Base-by-base conservation (phyloP, 1,140 invertebrate genomes). In the Planococcus citri region DNA sequence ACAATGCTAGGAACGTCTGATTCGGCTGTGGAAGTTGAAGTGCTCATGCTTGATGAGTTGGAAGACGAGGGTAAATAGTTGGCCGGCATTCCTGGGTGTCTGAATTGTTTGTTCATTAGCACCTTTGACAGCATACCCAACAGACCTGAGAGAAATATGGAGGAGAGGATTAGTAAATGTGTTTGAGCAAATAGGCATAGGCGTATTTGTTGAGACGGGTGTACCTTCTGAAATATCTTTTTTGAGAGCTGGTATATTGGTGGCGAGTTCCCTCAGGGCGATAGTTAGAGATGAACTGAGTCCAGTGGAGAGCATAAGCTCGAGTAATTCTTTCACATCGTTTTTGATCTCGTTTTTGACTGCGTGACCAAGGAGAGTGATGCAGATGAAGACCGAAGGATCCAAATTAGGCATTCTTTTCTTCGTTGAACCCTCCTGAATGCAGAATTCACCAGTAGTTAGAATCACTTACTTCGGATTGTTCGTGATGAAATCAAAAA, bases 271-370 rank as follows among this genome's bases (percentile, higher is more conserved):
- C 70, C 92, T 83, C 17, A 98, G 80, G 33, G 92, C 94, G 9
- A 92, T 89, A 0, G 94, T 97, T 25, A 98, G 80, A 0, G 94
- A 88, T 21, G 91, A 88, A 75, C 91, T 95, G 3, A 97, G 79
- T 1, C 93, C 94, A 10, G 92, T 95, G 4, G 89, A 86, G 75
- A 97, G 85, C 91, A 98, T 95, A 14, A 90, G 86, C 74, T 96
- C 93, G 12, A 98, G 78, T 12, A 98, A 80, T 61, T 94, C 91
- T 70, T 83, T 84, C 0, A 98, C 87, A 75, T 97, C 92, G 71
- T 75, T 74, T 71, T 77, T 76, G 72, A 92, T 89, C 12, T 83
- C 80, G 38, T 86, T 84, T 72, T 88, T 87, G 0, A 95, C 87
- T 10, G 95, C 92, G 77, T 91, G 87, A 0, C 90, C 91, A 0